phyloP scores from a whole-genome alignment of 2,113 vertebrate genomes.

The Oryzias celebensis region DNA sequence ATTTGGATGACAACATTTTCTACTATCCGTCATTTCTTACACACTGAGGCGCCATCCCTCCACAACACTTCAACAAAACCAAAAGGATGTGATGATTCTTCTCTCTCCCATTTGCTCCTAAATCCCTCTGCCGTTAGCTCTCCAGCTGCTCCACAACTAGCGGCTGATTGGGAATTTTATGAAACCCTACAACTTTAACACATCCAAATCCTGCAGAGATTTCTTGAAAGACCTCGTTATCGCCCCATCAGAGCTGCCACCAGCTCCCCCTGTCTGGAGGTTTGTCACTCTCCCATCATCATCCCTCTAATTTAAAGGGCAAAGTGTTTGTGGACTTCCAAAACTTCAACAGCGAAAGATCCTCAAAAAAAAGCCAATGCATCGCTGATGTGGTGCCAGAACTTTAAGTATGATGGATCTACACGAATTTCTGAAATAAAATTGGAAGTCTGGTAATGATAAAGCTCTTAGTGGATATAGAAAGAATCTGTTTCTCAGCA shows the following conservation, averaged over 20 bases:
- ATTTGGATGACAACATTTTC: no score
- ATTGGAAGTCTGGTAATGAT: no score
- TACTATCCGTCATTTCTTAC: no score
- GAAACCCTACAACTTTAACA: slow-evolving; percentile 22
- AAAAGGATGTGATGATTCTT: slow-evolving; percentile 31
- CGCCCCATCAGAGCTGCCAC: slow-evolving; percentile 34
- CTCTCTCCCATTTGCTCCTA: slow-evolving; percentile 23
- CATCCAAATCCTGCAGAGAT: slow-evolving; percentile 35
- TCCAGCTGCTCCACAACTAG: slow-evolving; percentile 37
- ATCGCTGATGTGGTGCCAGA: neutral
- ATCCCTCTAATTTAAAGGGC: slow-evolving; percentile 36
- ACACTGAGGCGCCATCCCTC: neutral
- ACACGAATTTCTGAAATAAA: no score
- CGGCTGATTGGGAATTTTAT: slow-evolving; percentile 53
- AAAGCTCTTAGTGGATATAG: no score
- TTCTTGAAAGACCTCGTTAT: slow-evolving; percentile 52
- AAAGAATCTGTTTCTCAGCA: no score
- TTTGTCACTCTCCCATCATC: slow-evolving; percentile 43
- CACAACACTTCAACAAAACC: slow-evolving; percentile 12
- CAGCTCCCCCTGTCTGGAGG: slow-evolving; percentile 19
- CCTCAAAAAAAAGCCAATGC: neutral
- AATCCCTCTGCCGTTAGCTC: slow-evolving; percentile 19
- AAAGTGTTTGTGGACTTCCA: slow-evolving; percentile 15
- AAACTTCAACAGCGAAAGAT: neutral
- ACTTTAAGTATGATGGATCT: neutral